A percentile compares a stretch with the other conserved stretches of the same genome.
Conservation (phyloP, 2,888 invertebrate genomes). For the Oxystoma pomonae region DNA sequence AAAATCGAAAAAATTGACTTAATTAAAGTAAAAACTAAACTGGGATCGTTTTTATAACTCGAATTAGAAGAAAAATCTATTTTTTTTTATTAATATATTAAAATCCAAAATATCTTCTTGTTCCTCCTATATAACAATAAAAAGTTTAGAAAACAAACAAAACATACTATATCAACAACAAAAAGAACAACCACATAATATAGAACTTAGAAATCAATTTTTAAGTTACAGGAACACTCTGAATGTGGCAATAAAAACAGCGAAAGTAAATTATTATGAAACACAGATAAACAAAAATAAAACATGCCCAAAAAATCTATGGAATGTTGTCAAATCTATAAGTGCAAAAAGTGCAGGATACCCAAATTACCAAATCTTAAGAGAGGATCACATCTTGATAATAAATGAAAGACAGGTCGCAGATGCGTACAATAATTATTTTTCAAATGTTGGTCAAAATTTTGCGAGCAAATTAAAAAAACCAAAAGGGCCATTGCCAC, state of each 20-base stretch:
- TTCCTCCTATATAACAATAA: too few species aligned
- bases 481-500: too few species aligned
- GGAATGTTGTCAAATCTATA: background rate
- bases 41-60: too few species aligned
- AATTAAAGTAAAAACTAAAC: too few species aligned
- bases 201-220: too few species aligned
- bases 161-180: too few species aligned
- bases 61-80: too few species aligned
- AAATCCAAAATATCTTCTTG: too few species aligned
- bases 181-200: too few species aligned
- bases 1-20: too few species aligned
- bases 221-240: background rate
- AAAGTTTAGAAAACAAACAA: too few species aligned
- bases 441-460: background rate
- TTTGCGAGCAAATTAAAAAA: background rate
- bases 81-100: too few species aligned
- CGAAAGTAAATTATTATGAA: background rate
- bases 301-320: background rate
- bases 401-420: background rate
- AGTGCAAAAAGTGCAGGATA: background rate
- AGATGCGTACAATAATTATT: background rate
- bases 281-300: background rate
- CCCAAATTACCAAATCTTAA: background rate
- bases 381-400: background rate
- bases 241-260: background rate